phyloP scores from a whole-genome alignment of 2,888 invertebrate species.

The Ernsta delagoae region DNA sequence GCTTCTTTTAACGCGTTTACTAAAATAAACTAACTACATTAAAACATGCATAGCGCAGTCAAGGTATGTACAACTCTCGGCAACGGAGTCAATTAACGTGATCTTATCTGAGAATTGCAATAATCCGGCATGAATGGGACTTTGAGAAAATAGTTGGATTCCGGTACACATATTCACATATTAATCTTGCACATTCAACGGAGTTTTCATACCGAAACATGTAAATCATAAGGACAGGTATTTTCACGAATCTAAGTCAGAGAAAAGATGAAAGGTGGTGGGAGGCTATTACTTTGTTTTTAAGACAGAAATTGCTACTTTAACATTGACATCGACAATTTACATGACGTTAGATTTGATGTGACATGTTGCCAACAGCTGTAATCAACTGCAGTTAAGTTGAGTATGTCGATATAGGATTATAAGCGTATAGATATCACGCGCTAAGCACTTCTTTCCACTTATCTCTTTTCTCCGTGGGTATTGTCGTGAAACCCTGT shows the following conservation, averaged over 20 bases:
- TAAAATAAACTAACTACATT: not conserved
- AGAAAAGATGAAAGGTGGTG: too few species aligned
- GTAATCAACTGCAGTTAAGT: too few species aligned
- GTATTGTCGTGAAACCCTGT: slow-evolving; percentile 21
- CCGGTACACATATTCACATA: slow-evolving; percentile 30
- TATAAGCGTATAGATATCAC: too few species aligned
- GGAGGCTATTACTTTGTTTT: too few species aligned
- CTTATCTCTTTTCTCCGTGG: too few species aligned
- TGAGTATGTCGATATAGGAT: too few species aligned
- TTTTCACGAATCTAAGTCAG: too few species aligned
- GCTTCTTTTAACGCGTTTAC: not conserved
- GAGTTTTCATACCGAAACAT: slow-evolving; percentile 21
- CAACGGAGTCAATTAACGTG: slow-evolving; percentile 17
- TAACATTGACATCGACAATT: too few species aligned
- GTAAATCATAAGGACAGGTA: not conserved
- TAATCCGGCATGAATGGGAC: slow-evolving; percentile 25
- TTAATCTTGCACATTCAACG: not conserved
- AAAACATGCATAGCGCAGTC: not conserved
- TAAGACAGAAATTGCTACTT: too few species aligned
- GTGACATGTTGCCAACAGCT: too few species aligned
- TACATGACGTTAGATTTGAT: too few species aligned
- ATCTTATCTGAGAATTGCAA: slow-evolving; percentile 27
- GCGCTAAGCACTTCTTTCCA: too few species aligned
- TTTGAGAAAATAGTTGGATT: slow-evolving; percentile 30
- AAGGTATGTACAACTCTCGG: not conserved